Evolutionary conservation across 1,140 invertebrate genomes (phyloP).

Genomic region (Ptiloglossa arizonensis): DNA sequence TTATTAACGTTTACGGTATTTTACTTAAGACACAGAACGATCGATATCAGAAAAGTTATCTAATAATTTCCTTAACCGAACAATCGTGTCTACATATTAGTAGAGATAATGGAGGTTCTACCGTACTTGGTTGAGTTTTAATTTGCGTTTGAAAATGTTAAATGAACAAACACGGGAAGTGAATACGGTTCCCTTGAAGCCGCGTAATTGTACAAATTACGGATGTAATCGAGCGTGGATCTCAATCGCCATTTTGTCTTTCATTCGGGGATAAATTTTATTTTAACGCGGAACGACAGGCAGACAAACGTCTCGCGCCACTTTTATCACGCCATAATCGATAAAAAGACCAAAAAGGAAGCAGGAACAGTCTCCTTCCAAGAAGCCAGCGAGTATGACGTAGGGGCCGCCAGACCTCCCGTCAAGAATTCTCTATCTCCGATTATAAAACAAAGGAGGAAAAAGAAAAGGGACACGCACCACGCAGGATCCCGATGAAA

Average conservation of each 20-base stretch:
- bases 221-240: not conserved
- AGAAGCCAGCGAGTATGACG: conserved; percentile 59
- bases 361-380: conserved; percentile 51
- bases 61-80: too few relatives aligned
- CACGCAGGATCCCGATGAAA: conserved; percentile 3
- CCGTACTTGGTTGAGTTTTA: too few relatives aligned
- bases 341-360: conserved; percentile 51
- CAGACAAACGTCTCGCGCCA: conserved; percentile 27
- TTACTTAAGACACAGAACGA: too few relatives aligned
- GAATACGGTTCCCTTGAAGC: too few relatives aligned
- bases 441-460: conserved; percentile 44
- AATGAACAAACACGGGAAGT: too few relatives aligned
- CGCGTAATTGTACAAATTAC: not conserved
- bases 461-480: conserved; percentile 2
- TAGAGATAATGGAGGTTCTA: too few relatives aligned
- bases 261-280: not conserved
- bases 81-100: too few relatives aligned
- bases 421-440: conserved; percentile 62
- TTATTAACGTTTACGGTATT: too few relatives aligned
- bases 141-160: too few relatives aligned
- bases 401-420: conserved; percentile 53
- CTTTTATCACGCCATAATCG: conserved; percentile 58
- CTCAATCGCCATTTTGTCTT: not conserved
- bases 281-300: conserved; percentile 33
- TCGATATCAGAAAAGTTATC: too few relatives aligned